Evolutionary conservation across 2,113 vertebrate genomes (phyloP), one percentile per base, ranked within the genome.

Genomic region (Phaethornis superciliosus): DNA sequence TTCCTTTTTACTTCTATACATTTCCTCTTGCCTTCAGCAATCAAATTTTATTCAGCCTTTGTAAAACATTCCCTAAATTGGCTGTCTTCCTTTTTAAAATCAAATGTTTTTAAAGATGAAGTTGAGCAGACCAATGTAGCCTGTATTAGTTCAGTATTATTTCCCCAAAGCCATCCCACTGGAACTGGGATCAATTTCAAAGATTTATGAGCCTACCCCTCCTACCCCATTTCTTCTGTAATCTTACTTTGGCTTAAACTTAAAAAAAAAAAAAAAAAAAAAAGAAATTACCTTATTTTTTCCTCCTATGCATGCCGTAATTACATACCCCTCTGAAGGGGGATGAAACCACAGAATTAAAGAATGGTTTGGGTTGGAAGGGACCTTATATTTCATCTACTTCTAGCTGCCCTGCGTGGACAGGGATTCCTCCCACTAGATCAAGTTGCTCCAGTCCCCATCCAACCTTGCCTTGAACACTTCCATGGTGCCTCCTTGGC

Each of bases 21-120:
- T 91, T 92, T 95, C 62, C 87, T 89, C 40, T 91, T 85, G 63
- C 78, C 68, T 79, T 12, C 63, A 94, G 58, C n/a, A 85, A 87
- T 51, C 23, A 83, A 40, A 90, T 67, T 75, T 94, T 74, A 89
- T 86, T 26, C 79, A 55, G 32, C 68, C 56, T 94, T 88, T 15
- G 17, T 58, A 32, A 90, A 96, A 81, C 86, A 8, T 33, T 90
- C 17, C 62, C 19, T 63, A 62, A 46, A 76, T 40, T 85, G 37
- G 8, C 49, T 74, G 17, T 23, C 91, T 71, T 42, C 12, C 32
- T 79, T 94, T 95, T 54, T 37, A 82, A 95, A 92, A 63, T 51
- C 13, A 91, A 93, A 54, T 65, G 24, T 42, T 76, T 81, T 81
- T 20, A 79, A 76, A 65, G 30, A 76, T 33, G 33, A 69, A 74